phyloP scores from a whole-genome alignment of 2,888 invertebrate genomes.

The Neoascia interrupta region DNA sequence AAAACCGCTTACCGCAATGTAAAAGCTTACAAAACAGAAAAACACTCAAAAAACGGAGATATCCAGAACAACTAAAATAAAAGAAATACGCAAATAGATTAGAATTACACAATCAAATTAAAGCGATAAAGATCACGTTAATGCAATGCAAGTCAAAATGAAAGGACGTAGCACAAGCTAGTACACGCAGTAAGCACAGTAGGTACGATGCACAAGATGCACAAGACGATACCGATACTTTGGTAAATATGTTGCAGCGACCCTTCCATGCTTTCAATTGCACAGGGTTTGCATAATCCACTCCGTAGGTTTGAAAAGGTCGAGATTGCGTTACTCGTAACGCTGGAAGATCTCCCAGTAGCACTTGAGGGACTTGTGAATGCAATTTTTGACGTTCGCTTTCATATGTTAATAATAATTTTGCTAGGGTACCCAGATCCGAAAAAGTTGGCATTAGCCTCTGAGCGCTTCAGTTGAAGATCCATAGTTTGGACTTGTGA shows the following conservation, averaged over 20 bases:
- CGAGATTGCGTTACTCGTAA: slow-evolving; percentile 10
- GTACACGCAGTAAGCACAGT: no score
- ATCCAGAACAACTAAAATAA: no score
- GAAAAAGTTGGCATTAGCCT: not conserved
- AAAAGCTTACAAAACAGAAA: no score
- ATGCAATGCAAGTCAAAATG: no score
- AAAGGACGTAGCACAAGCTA: no score
- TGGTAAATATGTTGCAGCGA: slow-evolving; percentile 28
- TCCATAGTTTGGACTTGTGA: not conserved
- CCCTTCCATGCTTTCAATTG: slow-evolving; percentile 33
- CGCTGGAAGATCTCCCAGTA: not conserved
- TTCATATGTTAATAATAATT: slow-evolving; percentile 16
- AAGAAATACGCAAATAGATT: no score
- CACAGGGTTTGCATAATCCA: slow-evolving; percentile 37
- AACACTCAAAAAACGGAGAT: no score
- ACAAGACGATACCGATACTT: no score
- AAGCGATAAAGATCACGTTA: no score
- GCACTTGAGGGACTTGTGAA: not conserved
- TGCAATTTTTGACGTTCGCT: not conserved
- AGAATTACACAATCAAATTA: no score
- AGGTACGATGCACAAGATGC: no score
- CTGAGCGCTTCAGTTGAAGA: slow-evolving; percentile 19
- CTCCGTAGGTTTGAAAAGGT: slow-evolving; percentile 34
- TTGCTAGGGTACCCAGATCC: not conserved
- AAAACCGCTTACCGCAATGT: no score